Base-by-base conservation (phyloP, 2,888 invertebrate genomes). In the Mellilla xanthometata region DNA sequence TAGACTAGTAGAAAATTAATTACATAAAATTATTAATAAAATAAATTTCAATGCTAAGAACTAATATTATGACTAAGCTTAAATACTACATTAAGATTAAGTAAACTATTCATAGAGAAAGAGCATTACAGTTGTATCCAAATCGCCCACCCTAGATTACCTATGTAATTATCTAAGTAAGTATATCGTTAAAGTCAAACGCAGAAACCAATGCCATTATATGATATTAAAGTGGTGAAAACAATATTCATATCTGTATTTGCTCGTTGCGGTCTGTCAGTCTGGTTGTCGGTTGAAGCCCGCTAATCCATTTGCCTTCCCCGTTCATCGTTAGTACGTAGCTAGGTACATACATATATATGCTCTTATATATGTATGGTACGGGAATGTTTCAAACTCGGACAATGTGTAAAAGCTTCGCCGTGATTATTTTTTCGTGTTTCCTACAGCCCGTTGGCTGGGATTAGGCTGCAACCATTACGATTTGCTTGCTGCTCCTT, bases 271-370 rank as follows among this genome's bases (percentile, higher is more conserved):
- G 53, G 54, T 64, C 54, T 58, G 64, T 62, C 55, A 52, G 59
- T 50, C 49, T 55, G 61, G 60, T 53, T 58, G 50, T 57, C 45
- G 57, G 72, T 71, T 74, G 68, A 79, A 78, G 77, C 68, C 81
- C 81, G 62, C 81, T 80, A 81, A 81, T 80, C 81, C 81, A 80
- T 81, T 80, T 81, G 75, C 79, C 65, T 71, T 72, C 71, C 67
- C 72, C 65, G 64, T 63, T 61, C 36, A 42, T 43, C 45, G 42
- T 27, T 48, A 30, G 40, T 49, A 54, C 9, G n/a, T n/a, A 3
- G 26, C 2, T 26, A 34, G 9, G 28, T 6, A 19, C 15, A 19
- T 3, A 19, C 15, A 19, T 19, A 19, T 19, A 19, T 1, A 19
- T 19, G 15, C 2, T 5, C 15, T 19, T 38, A 58, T 63, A 67